Evolutionary conservation across 2,888 invertebrate species (phyloP).

Genomic region (Aphodius granarius): DNA sequence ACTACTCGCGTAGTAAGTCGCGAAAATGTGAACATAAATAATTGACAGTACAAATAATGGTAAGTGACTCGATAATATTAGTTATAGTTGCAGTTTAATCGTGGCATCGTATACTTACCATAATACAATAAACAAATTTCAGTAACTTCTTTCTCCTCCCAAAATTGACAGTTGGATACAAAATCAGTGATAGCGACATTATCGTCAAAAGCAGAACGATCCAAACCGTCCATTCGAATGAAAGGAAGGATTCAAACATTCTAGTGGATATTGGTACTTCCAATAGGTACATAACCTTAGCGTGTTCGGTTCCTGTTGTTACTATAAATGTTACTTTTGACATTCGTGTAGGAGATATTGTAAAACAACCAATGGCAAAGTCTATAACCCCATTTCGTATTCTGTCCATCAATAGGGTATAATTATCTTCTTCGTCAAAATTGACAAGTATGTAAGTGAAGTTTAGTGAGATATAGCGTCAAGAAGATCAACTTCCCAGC

Average conservation of each 20-base stretch:
- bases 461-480: constrained; percentile 30
- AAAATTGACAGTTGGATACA: neutral
- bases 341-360: constrained; percentile 22
- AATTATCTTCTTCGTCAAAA: too few relatives aligned
- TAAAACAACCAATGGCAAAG: too few relatives aligned
- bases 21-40: too few relatives aligned
- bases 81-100: too few relatives aligned
- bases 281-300: constrained; percentile 32
- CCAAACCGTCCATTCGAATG: constrained; percentile 33
- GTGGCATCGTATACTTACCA: neutral
- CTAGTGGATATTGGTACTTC: constrained; percentile 21
- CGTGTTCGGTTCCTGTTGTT: constrained; percentile 29
- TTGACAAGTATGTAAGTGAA: constrained; percentile 31
- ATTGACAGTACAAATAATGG: too few relatives aligned
- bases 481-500: constrained; percentile 31
- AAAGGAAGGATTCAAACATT: constrained; percentile 25
- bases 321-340: constrained; percentile 29
- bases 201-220: constrained; percentile 19
- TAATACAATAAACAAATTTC: neutral
- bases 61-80: too few relatives aligned
- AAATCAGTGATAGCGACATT: constrained; percentile 1
- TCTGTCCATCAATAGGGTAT: too few relatives aligned
- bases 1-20: too few relatives aligned
- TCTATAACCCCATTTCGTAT: too few relatives aligned
- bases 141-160: neutral